Evolutionary conservation across 92 coral and sea anemone species (phyloP).

Genomic region (Siderastrea siderea): DNA sequence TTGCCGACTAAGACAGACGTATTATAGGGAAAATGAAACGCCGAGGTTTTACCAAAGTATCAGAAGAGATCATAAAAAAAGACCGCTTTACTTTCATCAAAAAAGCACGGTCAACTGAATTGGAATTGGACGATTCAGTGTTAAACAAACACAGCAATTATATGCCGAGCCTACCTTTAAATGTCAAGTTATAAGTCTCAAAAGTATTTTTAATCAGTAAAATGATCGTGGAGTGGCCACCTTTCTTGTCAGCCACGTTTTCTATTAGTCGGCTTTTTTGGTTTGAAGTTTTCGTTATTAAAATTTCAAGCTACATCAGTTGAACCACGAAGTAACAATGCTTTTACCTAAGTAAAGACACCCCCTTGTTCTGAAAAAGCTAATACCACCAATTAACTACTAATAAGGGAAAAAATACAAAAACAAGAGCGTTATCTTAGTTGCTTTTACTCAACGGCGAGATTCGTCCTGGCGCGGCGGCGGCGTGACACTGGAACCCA

Average conservation of each 20-base stretch:
- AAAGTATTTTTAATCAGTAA: too few relatives aligned
- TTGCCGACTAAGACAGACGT: background rate
- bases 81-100: too few relatives aligned
- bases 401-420: background rate
- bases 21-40: background rate
- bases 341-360: background rate
- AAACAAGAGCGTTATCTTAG: background rate
- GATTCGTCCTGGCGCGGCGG: background rate
- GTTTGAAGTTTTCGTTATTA: background rate
- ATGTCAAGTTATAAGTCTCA: background rate
- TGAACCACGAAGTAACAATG: background rate
- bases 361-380: too few relatives aligned
- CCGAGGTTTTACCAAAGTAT: background rate
- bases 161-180: background rate
- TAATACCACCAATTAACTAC: background rate
- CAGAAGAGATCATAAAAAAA: too few relatives aligned
- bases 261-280: background rate
- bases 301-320: background rate
- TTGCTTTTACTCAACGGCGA: background rate
- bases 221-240: too few relatives aligned
- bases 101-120: too few relatives aligned
- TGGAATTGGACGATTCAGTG: too few relatives aligned
- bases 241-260: too few relatives aligned
- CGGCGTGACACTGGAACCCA: conserved; percentile 39
- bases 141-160: too few relatives aligned